A percentile compares a stretch with the other conserved stretches of the same genome.
phyloP scores from a whole-genome alignment of 1,140 invertebrate species.

The Drosophila triauraria region DNA sequence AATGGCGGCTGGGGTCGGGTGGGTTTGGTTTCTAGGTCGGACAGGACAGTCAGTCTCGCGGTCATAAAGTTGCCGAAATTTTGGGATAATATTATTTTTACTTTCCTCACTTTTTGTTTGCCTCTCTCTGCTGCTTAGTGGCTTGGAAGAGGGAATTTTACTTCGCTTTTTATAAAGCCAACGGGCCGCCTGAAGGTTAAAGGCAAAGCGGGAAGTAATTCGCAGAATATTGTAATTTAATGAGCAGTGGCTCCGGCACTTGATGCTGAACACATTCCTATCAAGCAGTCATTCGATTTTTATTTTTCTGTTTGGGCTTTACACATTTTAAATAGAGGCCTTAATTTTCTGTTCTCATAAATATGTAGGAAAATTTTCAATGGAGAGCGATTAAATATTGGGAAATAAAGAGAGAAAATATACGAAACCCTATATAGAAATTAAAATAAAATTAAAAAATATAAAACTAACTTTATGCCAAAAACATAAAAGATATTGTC shows the following conservation, averaged over 20 bases:
- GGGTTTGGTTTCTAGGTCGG: constrained; percentile 37
- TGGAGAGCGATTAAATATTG: too few relatives aligned
- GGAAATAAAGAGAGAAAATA: too few relatives aligned
- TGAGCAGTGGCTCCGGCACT: constrained; percentile 23
- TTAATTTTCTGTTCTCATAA: neutral
- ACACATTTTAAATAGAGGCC: neutral
- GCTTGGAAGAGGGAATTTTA: constrained; percentile 38
- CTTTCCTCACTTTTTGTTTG: constrained; percentile 34
- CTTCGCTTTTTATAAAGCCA: constrained; percentile 13
- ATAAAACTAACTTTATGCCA: too few relatives aligned
- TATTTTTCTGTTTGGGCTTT: neutral
- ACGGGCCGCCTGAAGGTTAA: constrained; percentile 32
- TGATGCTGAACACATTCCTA: constrained; percentile 5
- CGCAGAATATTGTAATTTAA: constrained; percentile 46
- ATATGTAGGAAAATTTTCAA: neutral
- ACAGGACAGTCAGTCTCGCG: constrained; percentile 27
- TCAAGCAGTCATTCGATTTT: constrained; percentile 1
- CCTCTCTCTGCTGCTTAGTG: constrained; percentile 27
- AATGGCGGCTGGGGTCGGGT: constrained; percentile 4
- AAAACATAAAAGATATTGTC: too few relatives aligned
- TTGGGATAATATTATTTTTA: constrained; percentile 56
- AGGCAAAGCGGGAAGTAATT: constrained; percentile 24
- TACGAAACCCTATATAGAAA: too few relatives aligned
- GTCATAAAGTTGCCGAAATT: constrained; percentile 54
- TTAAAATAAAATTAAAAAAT: too few relatives aligned